Evolutionary conservation across 2,888 invertebrate genomes (phyloP).

Genomic region (Melieria picta): DNA sequence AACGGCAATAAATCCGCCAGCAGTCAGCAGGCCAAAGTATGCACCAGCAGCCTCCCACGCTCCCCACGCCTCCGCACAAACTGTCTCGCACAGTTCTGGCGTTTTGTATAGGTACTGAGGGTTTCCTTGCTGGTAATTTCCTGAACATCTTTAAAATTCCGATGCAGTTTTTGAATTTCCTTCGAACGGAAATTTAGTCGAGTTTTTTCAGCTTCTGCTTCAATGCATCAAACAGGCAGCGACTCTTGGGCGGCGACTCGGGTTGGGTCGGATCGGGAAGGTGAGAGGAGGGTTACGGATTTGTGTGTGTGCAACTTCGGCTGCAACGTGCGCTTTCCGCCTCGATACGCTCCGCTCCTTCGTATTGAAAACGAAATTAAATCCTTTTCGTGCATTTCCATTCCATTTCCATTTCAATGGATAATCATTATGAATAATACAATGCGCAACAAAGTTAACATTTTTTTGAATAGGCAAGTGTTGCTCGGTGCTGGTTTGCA

Average conservation of each 20-base stretch:
- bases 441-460: constrained; percentile 25
- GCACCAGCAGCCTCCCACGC: too few relatives aligned
- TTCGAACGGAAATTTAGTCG: constrained; percentile 63
- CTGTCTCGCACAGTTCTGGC: not conserved
- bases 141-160: not conserved
- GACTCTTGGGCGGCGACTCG: not conserved
- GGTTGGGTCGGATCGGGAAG: not conserved
- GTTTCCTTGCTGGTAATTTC: not conserved
- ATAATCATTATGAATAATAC: constrained; percentile 58
- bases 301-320: not conserved
- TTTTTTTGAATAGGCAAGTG: constrained; percentile 27
- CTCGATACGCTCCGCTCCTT: constrained; percentile 30
- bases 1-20: too few relatives aligned
- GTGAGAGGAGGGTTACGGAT: not conserved
- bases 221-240: constrained; percentile 1
- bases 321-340: not conserved
- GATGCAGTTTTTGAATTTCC: constrained; percentile 57
- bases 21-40: too few relatives aligned
- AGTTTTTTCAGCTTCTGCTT: constrained; percentile 56
- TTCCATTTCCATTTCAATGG: constrained; percentile 63
- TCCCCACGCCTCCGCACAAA: too few relatives aligned
- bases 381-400: constrained; percentile 52
- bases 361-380: constrained; percentile 56
- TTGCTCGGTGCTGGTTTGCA: not conserved
- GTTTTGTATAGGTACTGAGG: not conserved